Evolutionary conservation across 2,797 vertebrate species (phyloP), one percentile per base, ranked within the genome.

Genomic region (Passerculus sandwichensis): DNA sequence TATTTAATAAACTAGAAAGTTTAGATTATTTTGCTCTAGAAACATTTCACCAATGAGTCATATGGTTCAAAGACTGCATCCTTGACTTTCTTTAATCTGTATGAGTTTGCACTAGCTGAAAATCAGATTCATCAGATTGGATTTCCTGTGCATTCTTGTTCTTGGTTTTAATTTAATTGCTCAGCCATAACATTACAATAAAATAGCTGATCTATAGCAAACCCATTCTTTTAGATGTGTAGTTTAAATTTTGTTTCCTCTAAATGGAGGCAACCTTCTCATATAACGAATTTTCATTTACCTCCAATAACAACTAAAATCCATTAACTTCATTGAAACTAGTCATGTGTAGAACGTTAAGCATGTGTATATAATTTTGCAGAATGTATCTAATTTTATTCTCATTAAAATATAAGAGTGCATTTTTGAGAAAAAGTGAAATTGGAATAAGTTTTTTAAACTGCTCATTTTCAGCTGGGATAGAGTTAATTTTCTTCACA

Each of bases 171-270:
- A 80, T 80, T 71, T 93, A 85, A 81, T 91, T 92, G 38, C 71
- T 85, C 86, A 74, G 26, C 51, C 54, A 48, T 60, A 84, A 3
- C 53, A 61, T 72, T 81, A 44, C 51, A 94, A 80, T 65, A 65
- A 92, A 91, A 77, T 34, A 85, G 12, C 13, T 88, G 76, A 78
- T 94, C 89, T 93, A 93, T 80, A 69, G 56, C 23, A 89, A 91
- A 4, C 32, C 15, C 32, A 53, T 92, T 61, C 61, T 85, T 91
- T 40, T 74, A 81, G 22, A 56, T 66, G 8, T 60, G 20, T 51
- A 51, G 42, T 72, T 92, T 88, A 89, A 75, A 85, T 78, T 95
- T 83, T 94, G 86, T 91, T 89, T 83, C 59, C 14, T 81, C 82
- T 83, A 89, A 89, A 78, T 6, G 83, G 59, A 45, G 30, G 29